Evolutionary conservation across 1,140 invertebrate genomes (phyloP), one percentile per base, ranked within the genome.

Genomic region (Neelides sp.): DNA sequence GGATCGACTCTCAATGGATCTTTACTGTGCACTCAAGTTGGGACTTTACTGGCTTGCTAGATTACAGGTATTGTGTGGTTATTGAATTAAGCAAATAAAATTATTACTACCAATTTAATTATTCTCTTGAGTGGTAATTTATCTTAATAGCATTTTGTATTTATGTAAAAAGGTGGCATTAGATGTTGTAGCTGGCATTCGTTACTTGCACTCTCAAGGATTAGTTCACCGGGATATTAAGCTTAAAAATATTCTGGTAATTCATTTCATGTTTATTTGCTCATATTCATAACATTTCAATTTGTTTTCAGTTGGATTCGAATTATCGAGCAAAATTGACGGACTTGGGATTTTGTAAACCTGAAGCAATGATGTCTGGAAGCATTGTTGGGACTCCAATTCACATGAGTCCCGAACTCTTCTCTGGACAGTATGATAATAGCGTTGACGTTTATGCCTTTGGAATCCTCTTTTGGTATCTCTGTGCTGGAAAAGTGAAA

Each of bases 381-480:
- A 84, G 80, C 56, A 76, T 86, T 47, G 83, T 86, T 8, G 87
- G 87, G 15, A 91, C 87, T 5, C 88, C 87, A 0, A 84, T 91
- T 51, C 87, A 92, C 64, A 92, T 93, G 88, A 85, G 87, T 26
- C 88, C 88, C 1, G 87, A 93, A 70, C 71, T 93, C 19, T 74
- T 90, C 36, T 78, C 77, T 34, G 81, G 82, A 0, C 75, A 78
- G 55, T 92, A 92, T 62, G 83, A 89, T 63, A 83, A 79, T 58
- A 79, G 78, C 52, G 87, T 93, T 13, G 87, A 93, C 64, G 80
- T 91, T 1, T 92, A 91, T 65, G 87, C 87, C 1, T 92, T 93
- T 68, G 88, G 87, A 1, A 85, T 93, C 45, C 67, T 92, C 19
- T 89, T 91, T 67, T 92, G 87, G 88, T 90, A 89, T 58, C 75